A percentile compares a stretch with the other conserved stretches of the same genome.
These are phyloP conservation scores for Epistrophe grossulariae DNA, from an alignment of 2,888 invertebrate species.

Conservation along the genomic window DNA sequence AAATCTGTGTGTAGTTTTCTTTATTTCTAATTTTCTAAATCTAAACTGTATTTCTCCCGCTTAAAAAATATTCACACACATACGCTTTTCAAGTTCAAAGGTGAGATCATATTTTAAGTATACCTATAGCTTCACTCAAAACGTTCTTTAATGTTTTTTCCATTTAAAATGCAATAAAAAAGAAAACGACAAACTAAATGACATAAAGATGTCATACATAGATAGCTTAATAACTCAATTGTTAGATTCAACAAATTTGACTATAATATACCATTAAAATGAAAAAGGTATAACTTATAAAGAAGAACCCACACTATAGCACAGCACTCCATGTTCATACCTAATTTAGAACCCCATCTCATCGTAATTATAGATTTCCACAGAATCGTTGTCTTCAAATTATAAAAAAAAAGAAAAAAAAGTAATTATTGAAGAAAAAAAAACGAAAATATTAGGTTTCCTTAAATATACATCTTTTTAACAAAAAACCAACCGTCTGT, in stretches of 20 bases:
- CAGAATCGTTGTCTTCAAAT: slow-evolving; percentile 8
- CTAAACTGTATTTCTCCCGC: not conserved
- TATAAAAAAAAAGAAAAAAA: not conserved
- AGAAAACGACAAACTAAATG: not conserved
- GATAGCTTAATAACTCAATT: slow-evolving; percentile 20
- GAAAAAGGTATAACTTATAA: not conserved
- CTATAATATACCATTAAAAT: not conserved
- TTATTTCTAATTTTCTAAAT: not conserved
- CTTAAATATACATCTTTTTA: not conserved
- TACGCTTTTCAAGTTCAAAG: not conserved
- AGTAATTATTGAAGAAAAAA: slow-evolving; percentile 8
- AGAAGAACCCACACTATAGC: not conserved
- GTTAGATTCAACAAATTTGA: slow-evolving; percentile 13
- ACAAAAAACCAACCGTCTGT: not conserved
- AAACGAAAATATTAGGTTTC: slow-evolving; percentile 9
- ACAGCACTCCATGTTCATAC: not conserved
- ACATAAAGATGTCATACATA: slow-evolving; percentile 1
- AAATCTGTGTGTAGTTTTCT: too few species aligned
- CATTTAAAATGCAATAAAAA: slow-evolving; percentile 21
- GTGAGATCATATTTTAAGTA: not conserved
- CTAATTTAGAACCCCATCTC: not conserved
- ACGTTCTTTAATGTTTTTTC: slow-evolving; percentile 6
- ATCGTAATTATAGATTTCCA: slow-evolving; percentile 1
- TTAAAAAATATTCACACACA: not conserved
- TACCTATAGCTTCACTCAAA: not conserved